A percentile compares a stretch with the other conserved stretches of the same genome.
Conservation (phyloP, 2,888 invertebrate species). For the Coelinius sp. region DNA sequence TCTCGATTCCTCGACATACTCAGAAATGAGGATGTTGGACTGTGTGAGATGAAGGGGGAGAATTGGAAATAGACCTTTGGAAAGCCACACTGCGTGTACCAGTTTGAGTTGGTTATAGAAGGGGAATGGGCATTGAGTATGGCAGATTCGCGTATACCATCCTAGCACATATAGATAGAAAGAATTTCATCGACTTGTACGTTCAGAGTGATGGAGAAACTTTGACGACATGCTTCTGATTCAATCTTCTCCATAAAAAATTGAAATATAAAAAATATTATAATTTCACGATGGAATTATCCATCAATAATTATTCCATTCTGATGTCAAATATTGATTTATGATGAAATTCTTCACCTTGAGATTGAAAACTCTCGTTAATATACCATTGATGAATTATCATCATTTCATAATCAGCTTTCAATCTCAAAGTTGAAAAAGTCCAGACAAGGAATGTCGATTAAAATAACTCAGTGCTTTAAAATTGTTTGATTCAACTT, state of each 20-base stretch:
- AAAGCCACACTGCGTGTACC: neutral
- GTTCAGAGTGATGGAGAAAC: neutral
- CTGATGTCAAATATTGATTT: too few species aligned
- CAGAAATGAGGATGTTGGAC: constrained; percentile 15
- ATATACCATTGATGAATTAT: neutral
- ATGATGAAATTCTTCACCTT: neutral
- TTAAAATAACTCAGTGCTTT: neutral
- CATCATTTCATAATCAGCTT: neutral
- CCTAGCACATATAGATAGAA: neutral
- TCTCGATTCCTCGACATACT: constrained; percentile 31
- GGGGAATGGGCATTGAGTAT: neutral
- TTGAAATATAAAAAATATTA: too few species aligned
- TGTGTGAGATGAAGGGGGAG: neutral
- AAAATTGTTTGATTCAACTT: constrained; percentile 17
- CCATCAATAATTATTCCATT: neutral
- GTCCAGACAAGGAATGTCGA: neutral
- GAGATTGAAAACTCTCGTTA: neutral
- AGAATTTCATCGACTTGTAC: neutral
- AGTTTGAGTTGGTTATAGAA: constrained; percentile 9
- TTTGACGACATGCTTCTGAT: neutral
- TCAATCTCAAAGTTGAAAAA: neutral
- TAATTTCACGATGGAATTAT: too few species aligned
- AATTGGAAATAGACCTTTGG: neutral
- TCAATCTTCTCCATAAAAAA: neutral
- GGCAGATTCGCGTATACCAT: neutral